A percentile compares a stretch with the other conserved stretches of the same genome.
Conservation (phyloP, 2,888 invertebrate species). For the Julus scanicus region DNA sequence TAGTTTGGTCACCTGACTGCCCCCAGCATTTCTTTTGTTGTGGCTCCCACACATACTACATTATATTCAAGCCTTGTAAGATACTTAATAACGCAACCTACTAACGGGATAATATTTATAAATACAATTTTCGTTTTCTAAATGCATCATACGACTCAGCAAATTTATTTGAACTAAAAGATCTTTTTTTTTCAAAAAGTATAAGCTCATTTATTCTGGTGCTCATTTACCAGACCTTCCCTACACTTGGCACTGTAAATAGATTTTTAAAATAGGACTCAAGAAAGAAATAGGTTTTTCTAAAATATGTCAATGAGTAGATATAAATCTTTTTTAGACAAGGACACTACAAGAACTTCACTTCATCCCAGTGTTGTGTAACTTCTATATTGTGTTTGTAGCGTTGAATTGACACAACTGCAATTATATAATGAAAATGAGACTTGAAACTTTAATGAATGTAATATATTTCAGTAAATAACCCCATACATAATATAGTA, state of each 20-base stretch:
- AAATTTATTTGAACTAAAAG: neutral
- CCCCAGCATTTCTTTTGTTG: neutral
- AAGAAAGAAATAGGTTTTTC: neutral
- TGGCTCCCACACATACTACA: neutral
- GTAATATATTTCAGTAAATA: no score
- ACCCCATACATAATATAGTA: no score
- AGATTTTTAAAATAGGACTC: neutral
- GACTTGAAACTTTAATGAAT: neutral
- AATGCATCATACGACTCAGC: neutral
- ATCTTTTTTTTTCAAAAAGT: neutral
- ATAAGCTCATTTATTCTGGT: neutral
- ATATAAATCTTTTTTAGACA: neutral
- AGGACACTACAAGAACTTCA: neutral
- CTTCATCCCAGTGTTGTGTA: neutral
- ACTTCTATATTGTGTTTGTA: neutral
- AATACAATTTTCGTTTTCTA: neutral
- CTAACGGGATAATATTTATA: neutral
- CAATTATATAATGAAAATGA: neutral
- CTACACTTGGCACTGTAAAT: neutral
- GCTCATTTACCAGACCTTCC: neutral
- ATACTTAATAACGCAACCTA: neutral
- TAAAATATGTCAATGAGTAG: neutral
- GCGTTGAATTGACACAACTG: neutral
- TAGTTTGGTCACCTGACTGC: slow-evolving; percentile 11
- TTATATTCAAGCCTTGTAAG: neutral